Base-by-base conservation (phyloP, 2,888 invertebrate genomes). In the Tortricodes alternella region DNA sequence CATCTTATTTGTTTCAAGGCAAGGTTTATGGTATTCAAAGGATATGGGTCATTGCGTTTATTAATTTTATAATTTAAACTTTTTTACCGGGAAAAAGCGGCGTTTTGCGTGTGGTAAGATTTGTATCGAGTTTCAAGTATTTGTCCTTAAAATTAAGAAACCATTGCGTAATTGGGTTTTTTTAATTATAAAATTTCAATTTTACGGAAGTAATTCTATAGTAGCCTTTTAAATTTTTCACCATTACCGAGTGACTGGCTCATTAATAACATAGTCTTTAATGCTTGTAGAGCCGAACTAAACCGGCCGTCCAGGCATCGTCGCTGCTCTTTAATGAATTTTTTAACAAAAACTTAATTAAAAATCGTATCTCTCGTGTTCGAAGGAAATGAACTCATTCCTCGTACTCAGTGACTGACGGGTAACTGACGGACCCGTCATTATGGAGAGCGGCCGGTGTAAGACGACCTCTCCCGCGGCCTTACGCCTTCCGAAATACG, bases 341-440 rank as follows among this genome's bases (percentile, higher is more conserved):
- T n/a, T 89, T 84, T 83, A 89, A 88, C 89, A 89, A 89, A 90
- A 89, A 89, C 89, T 88, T 90, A 90, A 90, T 90, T 90, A 89
- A 90, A 90, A 89, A 89, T 85, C 81, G 86, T 89, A 88, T 89
- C 89, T 88, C 81, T 80, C 82, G 80, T 84, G 87, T 83, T 85
- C 84, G 83, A 84, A 89, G 89, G 89, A 90, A 90, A 90, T 90
- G 89, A 90, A 89, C 89, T 89, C 89, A 89, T 90, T 89, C 88
- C 85, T 83, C 72, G 84, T 76, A 80, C 78, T 74, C 79, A 78
- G 73, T 85, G 88, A 88, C 78, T 89, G 89, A 89, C 89, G 86
- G 83, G 61, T 70, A 79, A 83, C 78, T 83, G 89, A 88, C 86
- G 85, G 83, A 74, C 72, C 81, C 80, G 77, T 87, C 87, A 88